phyloP scores from a whole-genome alignment of 2,113 vertebrate species.

The Tamias sibiricus region DNA sequence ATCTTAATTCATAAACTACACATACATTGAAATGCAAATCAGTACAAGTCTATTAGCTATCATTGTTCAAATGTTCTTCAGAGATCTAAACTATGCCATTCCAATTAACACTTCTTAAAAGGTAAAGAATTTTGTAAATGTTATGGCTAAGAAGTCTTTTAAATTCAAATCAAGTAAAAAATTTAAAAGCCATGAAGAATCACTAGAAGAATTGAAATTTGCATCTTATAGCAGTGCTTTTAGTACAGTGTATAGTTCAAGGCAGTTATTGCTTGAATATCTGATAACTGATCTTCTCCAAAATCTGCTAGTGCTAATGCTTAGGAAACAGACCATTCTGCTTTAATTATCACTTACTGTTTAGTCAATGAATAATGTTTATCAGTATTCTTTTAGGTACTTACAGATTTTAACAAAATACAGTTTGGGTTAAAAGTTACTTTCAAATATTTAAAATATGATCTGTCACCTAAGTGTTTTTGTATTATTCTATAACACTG shows the following conservation, averaged over 20 bases:
- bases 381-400: background rate
- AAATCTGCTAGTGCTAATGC: background rate
- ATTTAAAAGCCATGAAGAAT: constrained; percentile 47
- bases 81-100: background rate
- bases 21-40: constrained; percentile 56
- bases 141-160: background rate
- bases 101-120: constrained; percentile 40
- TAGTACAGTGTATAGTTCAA: background rate
- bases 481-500: constrained; percentile 7
- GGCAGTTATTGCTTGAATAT: background rate
- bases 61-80: constrained; percentile 37
- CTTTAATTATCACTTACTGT: constrained; percentile 4
- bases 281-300: background rate
- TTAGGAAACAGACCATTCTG: background rate
- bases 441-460: constrained; percentile 57
- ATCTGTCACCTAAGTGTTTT: background rate
- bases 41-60: constrained; percentile 15
- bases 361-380: background rate
- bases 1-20: constrained; percentile 66
- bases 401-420: constrained; percentile 36
- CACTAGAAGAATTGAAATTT: constrained; percentile 30
- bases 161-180: constrained; percentile 47
- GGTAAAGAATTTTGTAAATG: background rate
- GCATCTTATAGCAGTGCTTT: background rate
- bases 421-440: constrained; percentile 41